Conservation (phyloP, 2,113 vertebrate genomes). For the Macrotus californicus region DNA sequence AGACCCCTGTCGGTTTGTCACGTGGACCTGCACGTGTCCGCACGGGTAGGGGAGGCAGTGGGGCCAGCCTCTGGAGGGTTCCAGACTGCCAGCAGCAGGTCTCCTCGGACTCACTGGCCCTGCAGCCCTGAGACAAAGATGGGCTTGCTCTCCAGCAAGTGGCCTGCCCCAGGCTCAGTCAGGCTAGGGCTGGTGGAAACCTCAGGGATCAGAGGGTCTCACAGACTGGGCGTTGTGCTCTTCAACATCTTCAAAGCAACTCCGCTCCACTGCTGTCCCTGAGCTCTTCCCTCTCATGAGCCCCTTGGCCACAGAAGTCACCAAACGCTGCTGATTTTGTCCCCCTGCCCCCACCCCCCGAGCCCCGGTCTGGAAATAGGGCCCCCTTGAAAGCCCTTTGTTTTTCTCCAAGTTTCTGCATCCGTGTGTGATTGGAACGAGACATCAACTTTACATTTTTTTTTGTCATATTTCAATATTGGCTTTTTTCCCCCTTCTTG, state of each 20-base stretch:
- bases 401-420: slow-evolving; percentile 42
- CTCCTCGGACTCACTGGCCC: background rate
- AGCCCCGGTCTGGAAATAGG: background rate
- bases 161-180: background rate
- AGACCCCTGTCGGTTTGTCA: background rate
- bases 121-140: background rate
- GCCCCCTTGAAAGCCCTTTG: background rate
- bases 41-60: background rate
- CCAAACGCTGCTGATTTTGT: background rate
- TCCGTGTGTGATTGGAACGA: slow-evolving; percentile 25
- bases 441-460: slow-evolving; percentile 50
- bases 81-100: background rate
- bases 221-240: background rate
- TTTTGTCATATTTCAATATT: slow-evolving; percentile 69
- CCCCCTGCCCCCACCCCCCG: background rate
- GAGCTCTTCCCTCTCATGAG: background rate
- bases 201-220: background rate
- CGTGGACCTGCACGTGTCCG: background rate
- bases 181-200: background rate
- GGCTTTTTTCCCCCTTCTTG: slow-evolving; percentile 61
- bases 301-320: background rate
- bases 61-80: background rate
- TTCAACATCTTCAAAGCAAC: fast-evolving
- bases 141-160: background rate
- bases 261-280: fast-evolving